Evolutionary conservation across 2,797 vertebrate species (phyloP), one percentile per base, ranked within the genome.

Genomic region (Hyperoplus immaculatus): DNA sequence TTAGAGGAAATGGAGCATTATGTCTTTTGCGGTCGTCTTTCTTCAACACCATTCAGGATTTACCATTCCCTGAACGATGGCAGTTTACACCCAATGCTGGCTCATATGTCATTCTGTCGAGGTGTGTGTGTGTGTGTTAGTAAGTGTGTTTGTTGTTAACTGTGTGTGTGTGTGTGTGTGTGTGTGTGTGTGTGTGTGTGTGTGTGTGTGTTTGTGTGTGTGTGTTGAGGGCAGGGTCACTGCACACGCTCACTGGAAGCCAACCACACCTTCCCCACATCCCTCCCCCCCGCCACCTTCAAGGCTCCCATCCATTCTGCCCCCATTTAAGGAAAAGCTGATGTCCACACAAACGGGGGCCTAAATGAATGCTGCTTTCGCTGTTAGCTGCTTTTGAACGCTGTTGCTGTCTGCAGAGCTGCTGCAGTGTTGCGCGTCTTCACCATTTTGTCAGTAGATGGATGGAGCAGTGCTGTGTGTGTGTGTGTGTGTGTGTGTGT

Each of bases 11-110:
- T 93, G 86, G 90, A 92, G 89, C 91, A 87, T 93, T 92, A 91
- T 94, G 82, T 86, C 81, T 91, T 90, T 92, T 93, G 93, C 88
- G 70, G 92, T 78, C 87, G 76, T 92, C 88, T 85, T 89, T 95
- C 95, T 93, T 94, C 92, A 84, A 29, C 76, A 80, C 76, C 69
- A 55, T 74, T 89, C 89, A 91, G 91, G 93, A 95, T 96, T 96
- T 95, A 95, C 75, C 91, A 93, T 91, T 91, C 80, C 58, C 81
- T 88, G 82, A 95, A 93, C 92, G 94, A 94, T 95, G 94, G 94
- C 81, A 86, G 75, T 88, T 89, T 78, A 85, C 45, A 93, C 74
- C 65, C 73, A n/a, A 61, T n/a, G 0, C 72, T 72, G 77, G 87
- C 93, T 95, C 91, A 93, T 94, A 95, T 94, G 93, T 92, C 93